A percentile compares a stretch with the other conserved stretches of the same genome.
Evolutionary conservation across 2,888 invertebrate species (phyloP).

Genomic region (Dynastes maya): DNA sequence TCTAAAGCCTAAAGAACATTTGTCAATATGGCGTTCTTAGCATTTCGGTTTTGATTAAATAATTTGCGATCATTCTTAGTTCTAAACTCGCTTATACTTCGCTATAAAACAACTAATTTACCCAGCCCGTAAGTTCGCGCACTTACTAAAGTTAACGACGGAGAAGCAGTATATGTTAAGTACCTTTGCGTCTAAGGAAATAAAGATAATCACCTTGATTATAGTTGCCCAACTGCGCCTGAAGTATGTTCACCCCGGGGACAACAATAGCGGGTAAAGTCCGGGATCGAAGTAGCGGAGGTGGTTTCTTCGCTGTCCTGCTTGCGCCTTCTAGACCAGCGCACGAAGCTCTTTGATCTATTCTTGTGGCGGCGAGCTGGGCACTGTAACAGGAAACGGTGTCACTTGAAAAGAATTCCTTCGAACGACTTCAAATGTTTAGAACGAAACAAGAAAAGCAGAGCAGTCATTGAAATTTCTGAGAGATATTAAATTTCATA

Average conservation of each 20-base stretch:
- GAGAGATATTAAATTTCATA: too few relatives aligned
- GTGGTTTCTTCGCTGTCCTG: conserved; percentile 71
- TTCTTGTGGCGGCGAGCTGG: conserved; percentile 66
- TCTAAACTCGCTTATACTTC: not conserved
- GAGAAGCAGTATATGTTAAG: not conserved
- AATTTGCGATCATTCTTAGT: too few relatives aligned
- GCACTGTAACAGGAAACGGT: conserved; percentile 53
- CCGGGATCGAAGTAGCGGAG: conserved; percentile 85
- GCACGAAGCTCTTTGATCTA: conserved; percentile 71
- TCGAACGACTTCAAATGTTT: not conserved
- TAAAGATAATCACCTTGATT: conserved; percentile 70
- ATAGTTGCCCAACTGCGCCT: conserved; percentile 85
- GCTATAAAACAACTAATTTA: not conserved
- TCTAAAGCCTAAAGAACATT: too few relatives aligned
- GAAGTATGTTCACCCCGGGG: conserved; percentile 86
- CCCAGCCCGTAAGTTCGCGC: not conserved
- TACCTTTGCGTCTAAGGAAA: conserved; percentile 2
- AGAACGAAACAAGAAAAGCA: not conserved
- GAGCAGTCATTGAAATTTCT: too few relatives aligned
- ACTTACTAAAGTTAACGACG: not conserved
- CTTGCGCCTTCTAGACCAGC: conserved; percentile 73
- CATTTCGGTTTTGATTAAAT: too few relatives aligned
- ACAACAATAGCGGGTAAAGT: conserved; percentile 91
- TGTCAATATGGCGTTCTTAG: too few relatives aligned
- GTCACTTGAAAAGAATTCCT: not conserved